Evolutionary conservation across 2,113 vertebrate genomes (phyloP), one percentile per base, ranked within the genome.

Genomic region (Malurus cyaneus): DNA sequence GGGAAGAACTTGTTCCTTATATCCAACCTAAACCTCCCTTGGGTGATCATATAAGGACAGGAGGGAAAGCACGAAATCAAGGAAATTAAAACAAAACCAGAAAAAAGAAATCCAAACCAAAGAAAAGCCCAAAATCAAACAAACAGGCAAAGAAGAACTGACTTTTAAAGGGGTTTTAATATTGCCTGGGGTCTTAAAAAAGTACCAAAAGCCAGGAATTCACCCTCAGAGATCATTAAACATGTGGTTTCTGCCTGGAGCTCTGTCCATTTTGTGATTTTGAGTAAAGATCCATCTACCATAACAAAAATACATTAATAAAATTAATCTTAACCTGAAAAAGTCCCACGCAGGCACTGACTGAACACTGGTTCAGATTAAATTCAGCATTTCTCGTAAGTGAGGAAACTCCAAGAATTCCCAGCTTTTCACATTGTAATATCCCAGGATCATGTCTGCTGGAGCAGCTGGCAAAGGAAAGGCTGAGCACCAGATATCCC

Each of bases 401-500:
- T 13, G 23, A 29, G 18, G 17, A 23, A 71, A 73, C 14, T 18
- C 26, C 31, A 71, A n/a, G 14, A 52, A 8, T 26, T 76, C 47
- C 29, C 57, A 60, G 0, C 25, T 73, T 83, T 46, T 65, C 60
- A 3, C 31, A 32, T 7, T 0, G 2, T 2, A 3, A 17, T 23
- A 54, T 41, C 12, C 54, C 34, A 65, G n/a, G 50, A 62, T 4
- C 3, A 7, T 9, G 39, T 39, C 39, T 39, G 39, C 47, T 79
- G 61, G 11, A 64, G 19, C 19, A 36, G 18, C 11, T 71, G 36
- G 57, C 9, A 31, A 36, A 83, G 50, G 59, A 78, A 39, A 24
- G 31, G 65, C 19, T 46, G 20, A 19, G 39, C 11, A 6, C 32
- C 21, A 87, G 50, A 12, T 36, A n/a, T 24, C 3, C 26, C 66